Evolutionary conservation across 2,888 invertebrate species (phyloP).

Genomic region (Agonopterix heracliana): DNA sequence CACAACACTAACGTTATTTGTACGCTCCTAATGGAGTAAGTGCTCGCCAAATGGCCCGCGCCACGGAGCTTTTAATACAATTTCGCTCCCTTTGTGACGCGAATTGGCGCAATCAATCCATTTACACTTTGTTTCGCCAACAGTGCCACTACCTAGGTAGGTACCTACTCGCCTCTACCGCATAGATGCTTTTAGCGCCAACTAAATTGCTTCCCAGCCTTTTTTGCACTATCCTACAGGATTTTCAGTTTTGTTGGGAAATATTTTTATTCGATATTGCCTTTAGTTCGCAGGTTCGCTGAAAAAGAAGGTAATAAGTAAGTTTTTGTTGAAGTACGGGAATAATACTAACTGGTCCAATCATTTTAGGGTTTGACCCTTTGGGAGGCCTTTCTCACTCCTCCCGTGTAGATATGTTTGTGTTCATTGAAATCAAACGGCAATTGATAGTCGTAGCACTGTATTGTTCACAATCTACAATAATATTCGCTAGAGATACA

Average conservation of each 20-base stretch:
- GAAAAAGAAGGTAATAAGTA: too few species aligned
- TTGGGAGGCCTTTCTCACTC: too few species aligned
- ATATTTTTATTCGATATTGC: neutral
- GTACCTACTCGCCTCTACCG: conserved; percentile 25
- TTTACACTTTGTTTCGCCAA: conserved; percentile 77
- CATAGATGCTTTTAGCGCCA: conserved; percentile 54
- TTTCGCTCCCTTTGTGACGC: conserved; percentile 70
- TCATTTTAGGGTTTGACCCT: too few species aligned
- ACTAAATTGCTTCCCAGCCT: conserved; percentile 33
- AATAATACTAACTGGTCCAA: too few species aligned
- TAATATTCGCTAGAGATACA: too few species aligned
- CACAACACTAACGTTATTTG: conserved; percentile 70
- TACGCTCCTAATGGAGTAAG: conserved; percentile 70
- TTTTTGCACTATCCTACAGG: conserved; percentile 13
- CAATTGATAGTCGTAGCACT: too few species aligned
- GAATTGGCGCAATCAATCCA: conserved; percentile 77
- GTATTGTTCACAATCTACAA: too few species aligned
- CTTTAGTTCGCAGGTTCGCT: too few species aligned
- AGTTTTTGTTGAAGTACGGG: too few species aligned
- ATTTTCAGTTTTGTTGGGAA: neutral
- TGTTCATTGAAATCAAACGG: too few species aligned
- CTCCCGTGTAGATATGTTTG: too few species aligned
- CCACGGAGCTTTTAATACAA: conserved; percentile 75
- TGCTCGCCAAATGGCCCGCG: conserved; percentile 71
- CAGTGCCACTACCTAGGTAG: conserved; percentile 35